Conservation (phyloP, 2,888 invertebrate species). For the Girardia tigrina region DNA sequence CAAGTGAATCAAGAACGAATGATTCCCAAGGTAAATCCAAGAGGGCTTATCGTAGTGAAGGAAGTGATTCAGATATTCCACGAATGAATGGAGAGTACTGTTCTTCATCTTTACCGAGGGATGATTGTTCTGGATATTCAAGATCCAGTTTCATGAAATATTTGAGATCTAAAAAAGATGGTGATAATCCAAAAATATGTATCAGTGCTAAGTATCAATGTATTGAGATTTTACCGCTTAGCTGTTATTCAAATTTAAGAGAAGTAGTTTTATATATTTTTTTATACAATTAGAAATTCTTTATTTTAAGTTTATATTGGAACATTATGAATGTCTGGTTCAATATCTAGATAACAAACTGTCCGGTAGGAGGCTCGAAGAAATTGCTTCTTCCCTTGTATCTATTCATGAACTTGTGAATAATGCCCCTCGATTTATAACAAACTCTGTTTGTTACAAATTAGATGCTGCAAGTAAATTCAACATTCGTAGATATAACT, state of each 20-base stretch:
- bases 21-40: neutral
- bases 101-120: constrained; percentile 6
- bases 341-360: constrained; percentile 75
- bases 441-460: neutral
- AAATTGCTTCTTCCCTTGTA: constrained; percentile 74
- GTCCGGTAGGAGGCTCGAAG: constrained; percentile 79
- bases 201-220: constrained; percentile 64
- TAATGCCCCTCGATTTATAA: neutral
- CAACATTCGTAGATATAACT: no score
- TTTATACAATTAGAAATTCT: neutral
- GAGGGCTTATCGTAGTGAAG: neutral
- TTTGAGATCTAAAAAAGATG: constrained; percentile 13
- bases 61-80: constrained; percentile 3
- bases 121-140: constrained; percentile 1
- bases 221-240: constrained; percentile 74
- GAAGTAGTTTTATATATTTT: neutral
- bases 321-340: constrained; percentile 64
- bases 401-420: constrained; percentile 64
- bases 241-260: constrained; percentile 59
- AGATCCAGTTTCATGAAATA: neutral
- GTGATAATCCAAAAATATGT: neutral
- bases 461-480: neutral
- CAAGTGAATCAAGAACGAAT: constrained; percentile 15
- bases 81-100: neutral
- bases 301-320: neutral